Evolutionary conservation across 2,888 invertebrate species (phyloP), one percentile per base, ranked within the genome.

Genomic region (Trachelus iudaicus): DNA sequence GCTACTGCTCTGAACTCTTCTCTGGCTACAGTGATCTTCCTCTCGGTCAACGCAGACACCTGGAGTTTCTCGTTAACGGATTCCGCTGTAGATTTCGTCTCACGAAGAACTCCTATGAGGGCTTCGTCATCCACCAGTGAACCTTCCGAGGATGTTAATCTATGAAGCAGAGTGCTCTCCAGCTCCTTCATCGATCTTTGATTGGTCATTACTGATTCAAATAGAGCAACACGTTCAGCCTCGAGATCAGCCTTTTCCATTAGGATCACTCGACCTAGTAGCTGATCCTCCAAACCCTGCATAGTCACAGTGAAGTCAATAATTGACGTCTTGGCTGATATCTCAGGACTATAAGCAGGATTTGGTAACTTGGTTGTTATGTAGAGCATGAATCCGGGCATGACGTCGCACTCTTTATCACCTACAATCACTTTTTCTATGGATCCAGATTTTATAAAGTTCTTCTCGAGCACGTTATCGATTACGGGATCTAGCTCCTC

Each of bases 241-340:
- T 99, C 99, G 80, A 99, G 92, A 89, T 99, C 99, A 1, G 97
- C 96, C 92, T 98, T 98, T 91, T 99, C 99, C 95, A 98, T 98
- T 31, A 98, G 92, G 88, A 99, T 99, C 0, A 99, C 98, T 81
- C 98, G 93, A 3, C 97, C 98, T 35, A 99, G 92, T 9, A 99
- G 92, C 90, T 99, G 99, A 92, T 99, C 99, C 92, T 99, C 99
- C 37, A 99, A 92, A 13, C 99, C 98, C 88, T 97, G 95, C 96
- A 98, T 98, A 4, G 99, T 99, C 1, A 99, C 99, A 1, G 99
- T 99, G 89, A 99, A 99, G 91, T 99, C 98, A 85, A 99, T 98
- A 77, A 99, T 98, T 0, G 98, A 97, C 0, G 98, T 98, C 91
- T 98, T 98, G 0, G 99, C 98, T 87, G 98, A 97, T 83, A 99